phyloP scores from a whole-genome alignment of 2,113 vertebrate genomes.

The Hemicordylus capensis region DNA sequence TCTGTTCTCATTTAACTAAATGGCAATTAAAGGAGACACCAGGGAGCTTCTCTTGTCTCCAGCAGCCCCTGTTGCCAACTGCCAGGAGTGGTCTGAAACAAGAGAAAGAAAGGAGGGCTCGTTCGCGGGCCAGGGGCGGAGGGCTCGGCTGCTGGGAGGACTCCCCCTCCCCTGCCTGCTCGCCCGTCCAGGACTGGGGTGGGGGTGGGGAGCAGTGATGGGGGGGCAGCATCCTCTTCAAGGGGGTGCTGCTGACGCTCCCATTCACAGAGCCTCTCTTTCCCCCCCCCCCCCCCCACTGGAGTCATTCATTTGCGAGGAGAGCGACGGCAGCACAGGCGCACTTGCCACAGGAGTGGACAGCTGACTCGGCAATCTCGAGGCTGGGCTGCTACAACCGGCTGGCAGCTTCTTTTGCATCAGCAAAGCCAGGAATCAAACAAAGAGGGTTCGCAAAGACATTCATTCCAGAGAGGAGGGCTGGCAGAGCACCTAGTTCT shows the following conservation, averaged over 20 bases:
- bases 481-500: accelerated
- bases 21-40: slow-evolving; percentile 85
- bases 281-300: no score
- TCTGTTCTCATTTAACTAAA: slow-evolving; percentile 90
- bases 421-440: not conserved
- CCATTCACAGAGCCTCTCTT: not conserved
- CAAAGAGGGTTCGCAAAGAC: accelerated
- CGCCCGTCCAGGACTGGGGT: not conserved
- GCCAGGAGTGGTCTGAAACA: slow-evolving; percentile 57
- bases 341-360: not conserved
- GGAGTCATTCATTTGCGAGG: not conserved
- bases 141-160: accelerated
- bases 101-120: slow-evolving; percentile 55
- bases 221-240: not conserved
- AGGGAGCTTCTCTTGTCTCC: slow-evolving; percentile 82
- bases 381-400: not conserved
- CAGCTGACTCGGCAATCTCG: not conserved
- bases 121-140: not conserved
- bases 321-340: no score
- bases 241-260: not conserved
- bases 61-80: slow-evolving; percentile 72
- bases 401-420: not conserved
- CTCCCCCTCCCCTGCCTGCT: not conserved
- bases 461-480: not conserved
- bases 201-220: no score